phyloP scores from a whole-genome alignment of 2,113 vertebrate genomes.

The Hydropotes inermis region DNA sequence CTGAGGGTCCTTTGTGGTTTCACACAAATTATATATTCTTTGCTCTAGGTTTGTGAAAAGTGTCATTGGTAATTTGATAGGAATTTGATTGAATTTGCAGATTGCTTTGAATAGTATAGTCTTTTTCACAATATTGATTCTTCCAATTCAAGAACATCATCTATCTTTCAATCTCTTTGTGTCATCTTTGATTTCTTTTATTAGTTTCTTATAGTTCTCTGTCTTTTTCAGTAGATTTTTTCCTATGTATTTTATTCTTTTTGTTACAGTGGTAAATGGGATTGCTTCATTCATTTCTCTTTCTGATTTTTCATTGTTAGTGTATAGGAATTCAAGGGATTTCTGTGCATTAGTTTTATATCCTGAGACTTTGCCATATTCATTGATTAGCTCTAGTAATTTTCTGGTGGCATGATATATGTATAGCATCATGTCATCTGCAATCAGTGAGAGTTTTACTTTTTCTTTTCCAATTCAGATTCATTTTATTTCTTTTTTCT shows the following conservation, averaged over 20 bases:
- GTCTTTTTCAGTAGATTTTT: background rate
- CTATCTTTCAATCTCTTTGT: background rate
- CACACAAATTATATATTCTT: background rate
- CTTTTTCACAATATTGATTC: background rate
- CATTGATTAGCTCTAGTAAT: background rate
- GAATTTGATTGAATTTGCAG: background rate
- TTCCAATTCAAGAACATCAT: background rate
- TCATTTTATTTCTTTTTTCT: background rate
- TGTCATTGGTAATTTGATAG: background rate
- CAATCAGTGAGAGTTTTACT: background rate
- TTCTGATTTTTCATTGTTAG: background rate
- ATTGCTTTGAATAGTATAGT: background rate
- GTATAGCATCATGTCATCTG: background rate
- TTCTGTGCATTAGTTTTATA: background rate
- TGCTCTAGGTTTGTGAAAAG: background rate
- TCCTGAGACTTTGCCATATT: background rate
- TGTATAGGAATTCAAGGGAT: background rate
- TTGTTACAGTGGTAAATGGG: background rate
- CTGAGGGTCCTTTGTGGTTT: background rate
- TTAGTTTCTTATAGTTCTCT: background rate
- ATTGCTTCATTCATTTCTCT: background rate
- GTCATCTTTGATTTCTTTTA: background rate
- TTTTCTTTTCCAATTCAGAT: background rate
- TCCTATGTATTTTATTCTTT: background rate
- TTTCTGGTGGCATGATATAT: background rate